Base-by-base conservation (phyloP, 1,140 invertebrate species). In the Lordiphosa mommai region DNA sequence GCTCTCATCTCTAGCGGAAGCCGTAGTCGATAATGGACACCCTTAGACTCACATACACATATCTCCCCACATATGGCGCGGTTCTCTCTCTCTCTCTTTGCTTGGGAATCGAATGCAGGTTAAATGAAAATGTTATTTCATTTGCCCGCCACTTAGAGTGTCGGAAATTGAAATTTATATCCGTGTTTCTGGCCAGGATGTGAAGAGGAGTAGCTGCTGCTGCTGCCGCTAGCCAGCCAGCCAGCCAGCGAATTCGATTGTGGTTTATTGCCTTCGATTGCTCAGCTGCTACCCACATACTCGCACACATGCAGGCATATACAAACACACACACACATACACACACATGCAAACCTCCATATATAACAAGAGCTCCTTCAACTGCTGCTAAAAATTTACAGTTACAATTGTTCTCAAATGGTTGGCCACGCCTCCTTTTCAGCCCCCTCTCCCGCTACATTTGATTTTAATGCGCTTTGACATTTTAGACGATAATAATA, bases 101-200 rank as follows among this genome's bases (percentile, higher is more conserved):
- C 33, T 48, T 68, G 64, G 41, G 61, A 79, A 82, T 85, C 82
- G 74, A 87, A 82, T 84, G 73, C 76, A 87, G 84, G 84, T 87
- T 87, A 87, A 87, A 87, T 87, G 84, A 87, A 87, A 87, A 87
- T 87, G 84, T 87, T 87, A 87, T 87, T 87, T 87, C 84, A 87
- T 87, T 87, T 87, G 84, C 66, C 84, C 84, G 77, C 84, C 84
- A 87, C 84, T 87, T 87, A 79, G 84, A 79, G 84, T 87, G 84
- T 87, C 84, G 84, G 84, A 87, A 87, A 87, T 87, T 87, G 84
- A 87, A 86, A 87, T 87, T 87, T 87, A 87, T 87, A 87, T 87
- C 72, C 84, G 73, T 87, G 84, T 84, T 84, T 85, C 77, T 77
- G 71, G 61, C 55, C 59, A 49, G 16, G 17, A 7, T 41, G n/a